Percentiles rank a stretch among this genome's conserved stretches.
Evolutionary conservation across 2,888 invertebrate species (phyloP).

Genomic region (Eilema caniola): DNA sequence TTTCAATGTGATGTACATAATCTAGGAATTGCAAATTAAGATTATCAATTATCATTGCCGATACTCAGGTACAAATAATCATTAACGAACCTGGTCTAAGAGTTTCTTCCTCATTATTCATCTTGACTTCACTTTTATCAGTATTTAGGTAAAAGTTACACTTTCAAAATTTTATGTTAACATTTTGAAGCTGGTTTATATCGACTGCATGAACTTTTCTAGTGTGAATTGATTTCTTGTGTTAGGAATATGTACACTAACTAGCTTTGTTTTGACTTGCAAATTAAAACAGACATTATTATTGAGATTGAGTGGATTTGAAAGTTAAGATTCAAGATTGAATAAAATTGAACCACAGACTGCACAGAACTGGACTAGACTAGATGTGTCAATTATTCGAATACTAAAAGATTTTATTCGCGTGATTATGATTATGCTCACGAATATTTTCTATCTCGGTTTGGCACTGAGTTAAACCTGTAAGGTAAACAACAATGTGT

Average conservation of each 20-base stretch:
- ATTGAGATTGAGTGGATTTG: no score
- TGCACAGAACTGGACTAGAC: no score
- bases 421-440: no score
- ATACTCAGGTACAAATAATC: not conserved
- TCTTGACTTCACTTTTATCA: constrained; percentile 12
- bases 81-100: constrained; percentile 23
- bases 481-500: no score
- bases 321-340: no score
- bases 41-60: not conserved
- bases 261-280: not conserved
- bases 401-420: no score
- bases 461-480: no score
- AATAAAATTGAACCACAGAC: no score
- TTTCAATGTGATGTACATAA: no score
- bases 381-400: no score
- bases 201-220: not conserved
- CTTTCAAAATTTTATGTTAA: not conserved
- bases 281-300: not conserved
- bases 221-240: not conserved
- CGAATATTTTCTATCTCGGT: no score
- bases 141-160: no score
- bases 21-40: not conserved
- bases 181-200: not conserved
- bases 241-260: not conserved
- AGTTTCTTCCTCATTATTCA: constrained; percentile 22